Base-by-base conservation (phyloP, 2,797 vertebrate species). In the Neosilurus hyrtlii region DNA sequence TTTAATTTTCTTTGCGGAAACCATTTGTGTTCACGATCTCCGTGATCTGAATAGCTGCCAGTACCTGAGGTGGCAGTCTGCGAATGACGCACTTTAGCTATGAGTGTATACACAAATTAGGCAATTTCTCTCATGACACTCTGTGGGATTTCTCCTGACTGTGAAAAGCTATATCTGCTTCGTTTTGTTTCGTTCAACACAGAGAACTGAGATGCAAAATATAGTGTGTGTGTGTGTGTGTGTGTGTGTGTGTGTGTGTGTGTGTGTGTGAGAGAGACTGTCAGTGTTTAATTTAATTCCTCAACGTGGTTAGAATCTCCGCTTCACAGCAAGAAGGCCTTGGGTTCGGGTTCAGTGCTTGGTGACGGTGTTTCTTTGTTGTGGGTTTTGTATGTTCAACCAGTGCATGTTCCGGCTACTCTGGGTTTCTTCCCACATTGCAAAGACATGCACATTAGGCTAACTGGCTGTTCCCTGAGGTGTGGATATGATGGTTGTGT, bases 21-120 rank as follows among this genome's bases (percentile, higher is more conserved):
- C 2, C 12, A 68, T 6, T 57, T 37, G 30, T 15, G 7, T 20
- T 70, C 72, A 84, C 83, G 54, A 68, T 76, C 56, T 62, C 26
- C 24, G 26, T 22, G 24, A 67, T 67, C 20, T 9, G 67, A 81
- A 84, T 81, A 84, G 63, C 72, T 81, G 56, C 18, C 71, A 79
- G 72, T 43, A 80, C 24, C 63, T 61, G 26, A 26, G 54, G 65
- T 70, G 63, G 8, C 65, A 81, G 83, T 15, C 83, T 62, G 79
- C 26, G n/a, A 84, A 71, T 81, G 83, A 81, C 83, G 83, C 83
- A 84, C 37, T n/a, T 74, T 74, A 77, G 52, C 24, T 62, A 84
- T 68, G 71, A 26, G 54, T 62, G 52, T 56, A 77, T 81, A 75
- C n/a, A 81, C 83, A 70, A 81, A 84, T 77, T 81, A 76, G 83